These are phyloP conservation scores for Seriola rivoliana DNA, from an alignment of 2,113 vertebrate species.

Conservation along the genomic window DNA sequence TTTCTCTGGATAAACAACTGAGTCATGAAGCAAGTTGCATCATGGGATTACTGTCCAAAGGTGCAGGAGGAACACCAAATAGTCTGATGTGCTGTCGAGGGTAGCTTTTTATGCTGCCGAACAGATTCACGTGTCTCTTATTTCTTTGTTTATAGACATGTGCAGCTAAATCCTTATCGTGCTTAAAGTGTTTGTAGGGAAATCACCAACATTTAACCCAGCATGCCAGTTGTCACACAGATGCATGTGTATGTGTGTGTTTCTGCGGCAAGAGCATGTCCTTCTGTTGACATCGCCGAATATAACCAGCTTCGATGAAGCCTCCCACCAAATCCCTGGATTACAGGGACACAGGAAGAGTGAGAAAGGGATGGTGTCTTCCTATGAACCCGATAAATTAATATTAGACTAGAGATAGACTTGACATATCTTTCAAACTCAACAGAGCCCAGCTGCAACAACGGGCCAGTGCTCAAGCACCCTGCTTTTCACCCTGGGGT, in stretches of 20 bases:
- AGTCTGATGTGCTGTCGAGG: neutral
- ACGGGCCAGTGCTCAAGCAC: neutral
- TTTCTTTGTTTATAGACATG: neutral
- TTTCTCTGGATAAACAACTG: constrained; percentile 57
- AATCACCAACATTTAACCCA: neutral
- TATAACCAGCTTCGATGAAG: constrained; percentile 63
- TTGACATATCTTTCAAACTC: constrained; percentile 8
- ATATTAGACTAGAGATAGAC: constrained; percentile 1
- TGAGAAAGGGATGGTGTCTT: neutral
- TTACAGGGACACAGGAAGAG: constrained; percentile 47
- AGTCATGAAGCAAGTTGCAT: constrained; percentile 53
- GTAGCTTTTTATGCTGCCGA: neutral
- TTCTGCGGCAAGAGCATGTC: constrained; percentile 33
- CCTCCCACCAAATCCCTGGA: constrained; percentile 60
- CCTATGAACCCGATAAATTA: constrained; percentile 24
- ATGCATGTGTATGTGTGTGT: constrained; percentile 1
- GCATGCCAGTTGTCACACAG: neutral
- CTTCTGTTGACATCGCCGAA: constrained; percentile 54
- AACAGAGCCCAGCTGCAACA: constrained; percentile 29
- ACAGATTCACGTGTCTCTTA: neutral
- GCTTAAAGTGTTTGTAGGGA: neutral
- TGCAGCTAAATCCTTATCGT: neutral
- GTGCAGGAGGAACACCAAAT: constrained; percentile 2
- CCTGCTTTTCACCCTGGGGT: neutral
- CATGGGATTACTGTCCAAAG: constrained; percentile 24